These are phyloP conservation scores for Ficedula albicollis DNA, from an alignment of 2,797 vertebrate genomes.

Conservation along the genomic window DNA sequence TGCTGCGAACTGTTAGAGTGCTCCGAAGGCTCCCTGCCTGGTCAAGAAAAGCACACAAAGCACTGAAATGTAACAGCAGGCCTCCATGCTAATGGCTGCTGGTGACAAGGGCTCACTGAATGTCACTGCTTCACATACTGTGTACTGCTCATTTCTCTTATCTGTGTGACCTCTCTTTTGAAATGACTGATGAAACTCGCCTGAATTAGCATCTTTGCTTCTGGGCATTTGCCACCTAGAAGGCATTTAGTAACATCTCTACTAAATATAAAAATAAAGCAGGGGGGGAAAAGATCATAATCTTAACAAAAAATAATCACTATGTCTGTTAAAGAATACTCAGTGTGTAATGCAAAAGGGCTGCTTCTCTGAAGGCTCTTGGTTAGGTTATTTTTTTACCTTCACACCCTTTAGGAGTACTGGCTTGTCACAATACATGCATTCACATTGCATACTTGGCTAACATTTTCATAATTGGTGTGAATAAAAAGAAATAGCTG, in stretches of 20 bases:
- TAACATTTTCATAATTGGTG: slow-evolving; percentile 65
- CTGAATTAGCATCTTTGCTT: slow-evolving; percentile 66
- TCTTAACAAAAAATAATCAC: not conserved
- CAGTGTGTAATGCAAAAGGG: not conserved
- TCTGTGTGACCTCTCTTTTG: slow-evolving; percentile 69
- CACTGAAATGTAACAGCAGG: slow-evolving; percentile 59
- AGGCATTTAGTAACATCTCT: slow-evolving; percentile 23
- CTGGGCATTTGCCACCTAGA: slow-evolving; percentile 58
- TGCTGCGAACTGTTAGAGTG: slow-evolving; percentile 57
- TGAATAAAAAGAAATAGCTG: slow-evolving; percentile 60
- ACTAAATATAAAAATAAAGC: not conserved
- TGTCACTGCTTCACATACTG: slow-evolving; percentile 66
- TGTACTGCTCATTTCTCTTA: slow-evolving; percentile 69
- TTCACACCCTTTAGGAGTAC: not conserved
- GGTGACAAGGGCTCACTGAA: slow-evolving; percentile 76
- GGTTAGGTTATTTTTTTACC: not conserved
- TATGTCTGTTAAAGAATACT: not conserved
- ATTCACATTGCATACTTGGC: slow-evolving; percentile 36
- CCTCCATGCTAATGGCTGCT: slow-evolving; percentile 71
- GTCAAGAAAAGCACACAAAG: slow-evolving; percentile 69
- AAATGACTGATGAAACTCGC: slow-evolving; percentile 63
- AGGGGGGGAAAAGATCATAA: not conserved
- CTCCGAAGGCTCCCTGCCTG: slow-evolving; percentile 61
- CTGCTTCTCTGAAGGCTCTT: not conserved
- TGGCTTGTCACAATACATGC: not conserved